These are phyloP conservation scores for Sweltsa coloradensis DNA, from an alignment of 1,140 invertebrate genomes.

Conservation along the genomic window DNA sequence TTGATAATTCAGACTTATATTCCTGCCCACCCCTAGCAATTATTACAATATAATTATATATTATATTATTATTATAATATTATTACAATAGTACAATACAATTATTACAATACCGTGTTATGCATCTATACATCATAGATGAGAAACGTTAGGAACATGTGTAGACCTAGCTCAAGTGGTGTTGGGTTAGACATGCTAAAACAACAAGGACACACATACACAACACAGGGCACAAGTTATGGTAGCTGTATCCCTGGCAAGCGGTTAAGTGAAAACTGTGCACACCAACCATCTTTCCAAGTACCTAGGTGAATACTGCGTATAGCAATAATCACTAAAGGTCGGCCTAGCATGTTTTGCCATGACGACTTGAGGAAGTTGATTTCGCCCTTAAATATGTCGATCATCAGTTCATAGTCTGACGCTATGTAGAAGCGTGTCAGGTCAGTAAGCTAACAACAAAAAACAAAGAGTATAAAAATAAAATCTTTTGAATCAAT, in stretches of 20 bases:
- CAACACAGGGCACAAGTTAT: constrained; percentile 21
- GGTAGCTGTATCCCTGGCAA: not conserved
- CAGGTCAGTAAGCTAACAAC: constrained; percentile 84
- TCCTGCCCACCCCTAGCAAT: no score
- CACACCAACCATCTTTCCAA: constrained; percentile 15
- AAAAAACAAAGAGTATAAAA: constrained; percentile 24
- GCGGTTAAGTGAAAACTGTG: not conserved
- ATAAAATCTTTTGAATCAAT: constrained; percentile 2
- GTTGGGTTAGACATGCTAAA: no score
- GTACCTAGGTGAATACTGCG: constrained; percentile 88
- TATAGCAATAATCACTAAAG: constrained; percentile 78
- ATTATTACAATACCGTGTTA: no score
- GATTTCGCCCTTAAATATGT: constrained; percentile 92
- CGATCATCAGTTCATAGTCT: constrained; percentile 92
- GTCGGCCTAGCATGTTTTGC: constrained; percentile 87
- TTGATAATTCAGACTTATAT: no score
- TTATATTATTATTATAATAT: no score
- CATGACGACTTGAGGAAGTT: constrained; percentile 93
- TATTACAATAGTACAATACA: no score
- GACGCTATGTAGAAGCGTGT: constrained; percentile 93
- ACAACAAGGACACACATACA: constrained; percentile 14
- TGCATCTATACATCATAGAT: no score
- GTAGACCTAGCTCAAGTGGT: no score
- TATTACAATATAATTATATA: no score
- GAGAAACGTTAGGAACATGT: no score